These are phyloP conservation scores for Octodon degus DNA, from an alignment of 2,113 vertebrate genomes.

Conservation along the genomic window DNA sequence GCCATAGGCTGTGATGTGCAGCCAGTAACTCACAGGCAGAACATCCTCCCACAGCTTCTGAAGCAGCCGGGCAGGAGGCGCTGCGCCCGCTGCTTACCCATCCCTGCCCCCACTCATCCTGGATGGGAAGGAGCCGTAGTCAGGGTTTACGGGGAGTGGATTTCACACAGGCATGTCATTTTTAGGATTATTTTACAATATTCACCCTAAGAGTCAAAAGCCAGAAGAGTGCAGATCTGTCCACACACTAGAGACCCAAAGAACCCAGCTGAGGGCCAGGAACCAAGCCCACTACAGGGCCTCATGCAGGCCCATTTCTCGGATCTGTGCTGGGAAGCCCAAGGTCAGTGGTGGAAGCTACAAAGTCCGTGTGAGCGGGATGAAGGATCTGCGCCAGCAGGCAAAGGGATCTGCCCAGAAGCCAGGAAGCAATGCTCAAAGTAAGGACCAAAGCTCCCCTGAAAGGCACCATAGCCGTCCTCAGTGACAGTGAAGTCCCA, in stretches of 20 bases:
- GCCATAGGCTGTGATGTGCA: background rate
- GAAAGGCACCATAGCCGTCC: background rate
- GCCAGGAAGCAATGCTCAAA: background rate
- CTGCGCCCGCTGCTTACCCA: background rate
- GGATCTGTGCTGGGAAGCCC: too few relatives aligned
- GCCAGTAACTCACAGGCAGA: background rate
- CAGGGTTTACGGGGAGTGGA: background rate
- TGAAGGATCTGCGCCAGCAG: background rate
- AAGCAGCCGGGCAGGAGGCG: background rate
- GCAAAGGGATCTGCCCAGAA: background rate
- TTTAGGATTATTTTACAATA: background rate
- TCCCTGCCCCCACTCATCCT: accelerated
- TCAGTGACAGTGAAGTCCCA: background rate
- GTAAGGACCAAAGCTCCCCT: background rate
- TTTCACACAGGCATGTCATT: background rate
- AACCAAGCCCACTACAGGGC: background rate
- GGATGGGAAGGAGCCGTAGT: background rate
- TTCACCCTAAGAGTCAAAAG: background rate
- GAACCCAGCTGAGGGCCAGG: background rate
- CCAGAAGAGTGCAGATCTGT: background rate
- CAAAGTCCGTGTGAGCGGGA: too few relatives aligned
- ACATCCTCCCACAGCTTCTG: background rate
- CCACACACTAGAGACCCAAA: background rate
- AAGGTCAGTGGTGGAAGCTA: too few relatives aligned
- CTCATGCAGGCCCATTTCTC: too few relatives aligned